Base-by-base conservation (phyloP, 2,888 invertebrate genomes). In the Acanthopleura granulata region DNA sequence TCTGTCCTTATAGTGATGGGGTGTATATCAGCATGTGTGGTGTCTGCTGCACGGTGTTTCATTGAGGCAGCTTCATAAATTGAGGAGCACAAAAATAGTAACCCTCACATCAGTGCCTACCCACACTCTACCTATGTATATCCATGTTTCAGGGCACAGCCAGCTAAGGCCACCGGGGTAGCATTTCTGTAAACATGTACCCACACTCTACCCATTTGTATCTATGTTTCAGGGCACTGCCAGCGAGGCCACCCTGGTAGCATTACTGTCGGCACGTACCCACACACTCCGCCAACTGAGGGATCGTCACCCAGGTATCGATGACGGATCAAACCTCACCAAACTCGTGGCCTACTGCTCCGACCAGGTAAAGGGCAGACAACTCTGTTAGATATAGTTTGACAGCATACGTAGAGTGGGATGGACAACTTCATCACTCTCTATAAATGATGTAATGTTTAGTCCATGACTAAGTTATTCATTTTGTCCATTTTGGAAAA, bases 291-390 rank as follows among this genome's bases (percentile, higher is more conserved):
- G 93, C 94, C 88, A 90, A 89, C 76, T 82, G 61, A 82, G 82
- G 75, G 81, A 80, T 57, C 73, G 82, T 14, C 75, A 84, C 25
- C 77, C 83, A 0, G 78, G 79, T 12, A 62, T 81, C 18, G 81
- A 83, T 18, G 95, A 96, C 77, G 95, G 96, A 0, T 96, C 97
- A 85, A 94, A 98, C 77, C 95, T 97, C 88, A 95, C 95, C 0
- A 94, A 96, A 81, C 93, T 99, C 30, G 97, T 99, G 75, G 97
- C 96, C 77, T 99, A 99, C 91, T 97, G 97, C 87, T 99, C 99
- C 0, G 98, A 98, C 90, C 98, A 99, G 92, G 94, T 93, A 84
- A 79, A 62, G 11, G 4, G n/a, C 49, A 30, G 51, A 40, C 40
- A 40, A 40, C 40, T n/a, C n/a, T 40, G 40, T 57, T 61, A 12